Evolutionary conservation across 2,797 vertebrate species (phyloP).

Genomic region (Anas flavirostris): DNA sequence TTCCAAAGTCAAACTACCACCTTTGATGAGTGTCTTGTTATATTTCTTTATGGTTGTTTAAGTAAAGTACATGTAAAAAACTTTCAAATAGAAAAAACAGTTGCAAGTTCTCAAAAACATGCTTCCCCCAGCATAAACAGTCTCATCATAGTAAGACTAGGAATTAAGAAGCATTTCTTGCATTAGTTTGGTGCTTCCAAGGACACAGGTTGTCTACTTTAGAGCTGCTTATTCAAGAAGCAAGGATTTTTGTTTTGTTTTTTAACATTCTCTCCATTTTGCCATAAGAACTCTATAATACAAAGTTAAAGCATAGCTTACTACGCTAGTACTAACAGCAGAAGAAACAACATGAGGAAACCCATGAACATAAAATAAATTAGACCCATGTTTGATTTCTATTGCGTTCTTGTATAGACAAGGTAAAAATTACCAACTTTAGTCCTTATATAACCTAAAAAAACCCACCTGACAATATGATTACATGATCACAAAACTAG

Average conservation of each 20-base stretch:
- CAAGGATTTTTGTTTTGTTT: not conserved
- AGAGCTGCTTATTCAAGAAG: not conserved
- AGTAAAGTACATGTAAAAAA: not conserved
- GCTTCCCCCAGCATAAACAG: not conserved
- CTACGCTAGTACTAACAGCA: not conserved
- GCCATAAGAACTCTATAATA: not conserved
- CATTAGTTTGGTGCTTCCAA: not conserved
- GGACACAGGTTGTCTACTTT: not conserved
- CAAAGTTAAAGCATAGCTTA: not conserved
- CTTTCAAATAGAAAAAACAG: not conserved
- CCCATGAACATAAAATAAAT: not conserved
- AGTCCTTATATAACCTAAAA: not conserved
- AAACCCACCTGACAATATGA: not conserved
- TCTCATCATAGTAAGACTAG: not conserved
- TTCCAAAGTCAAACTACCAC: not conserved
- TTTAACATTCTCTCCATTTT: not conserved
- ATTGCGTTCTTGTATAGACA: not conserved
- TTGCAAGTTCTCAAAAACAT: not conserved
- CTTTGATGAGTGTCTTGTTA: not conserved
- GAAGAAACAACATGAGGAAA: not conserved
- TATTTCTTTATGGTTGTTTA: not conserved
- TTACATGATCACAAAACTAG: not conserved
- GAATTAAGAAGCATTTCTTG: not conserved
- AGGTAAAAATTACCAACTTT: not conserved
- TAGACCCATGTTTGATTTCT: not conserved